Conservation (phyloP, 1,140 invertebrate species). For the Saxidomus purpurata region DNA sequence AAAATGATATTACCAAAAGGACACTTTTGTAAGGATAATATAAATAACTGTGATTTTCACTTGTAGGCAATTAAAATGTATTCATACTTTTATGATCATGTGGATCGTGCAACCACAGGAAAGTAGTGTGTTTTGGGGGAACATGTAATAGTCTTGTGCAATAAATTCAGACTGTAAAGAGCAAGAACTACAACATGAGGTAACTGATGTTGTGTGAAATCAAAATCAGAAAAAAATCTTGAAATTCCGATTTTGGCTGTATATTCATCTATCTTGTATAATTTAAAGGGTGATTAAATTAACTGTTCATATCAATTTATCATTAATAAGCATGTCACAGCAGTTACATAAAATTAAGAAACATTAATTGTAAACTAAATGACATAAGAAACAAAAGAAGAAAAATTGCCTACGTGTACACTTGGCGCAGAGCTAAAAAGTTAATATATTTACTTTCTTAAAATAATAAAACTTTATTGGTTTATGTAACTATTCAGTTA, state of each 20-base stretch:
- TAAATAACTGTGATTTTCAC: not conserved
- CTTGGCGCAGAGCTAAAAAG: not conserved
- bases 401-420: not conserved
- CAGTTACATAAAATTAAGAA: not conserved
- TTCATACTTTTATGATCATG: not conserved
- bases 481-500: not conserved
- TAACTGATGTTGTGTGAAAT: not conserved
- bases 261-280: not conserved
- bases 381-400: not conserved
- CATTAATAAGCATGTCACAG: not conserved
- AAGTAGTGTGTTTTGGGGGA: not conserved
- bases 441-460: conserved; percentile 2
- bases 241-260: not conserved
- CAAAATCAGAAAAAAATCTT: not conserved
- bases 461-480: not conserved
- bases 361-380: not conserved
- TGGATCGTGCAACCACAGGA: not conserved
- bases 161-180: no score
- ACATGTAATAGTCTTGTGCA: no score
- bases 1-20: not conserved
- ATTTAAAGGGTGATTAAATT: not conserved
- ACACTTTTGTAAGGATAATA: not conserved
- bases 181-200: no score
- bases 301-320: not conserved
- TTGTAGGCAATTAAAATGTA: not conserved